A percentile compares a stretch with the other conserved stretches of the same genome.
Conservation (phyloP, 2,888 invertebrate genomes). For the Tethea ocularis region DNA sequence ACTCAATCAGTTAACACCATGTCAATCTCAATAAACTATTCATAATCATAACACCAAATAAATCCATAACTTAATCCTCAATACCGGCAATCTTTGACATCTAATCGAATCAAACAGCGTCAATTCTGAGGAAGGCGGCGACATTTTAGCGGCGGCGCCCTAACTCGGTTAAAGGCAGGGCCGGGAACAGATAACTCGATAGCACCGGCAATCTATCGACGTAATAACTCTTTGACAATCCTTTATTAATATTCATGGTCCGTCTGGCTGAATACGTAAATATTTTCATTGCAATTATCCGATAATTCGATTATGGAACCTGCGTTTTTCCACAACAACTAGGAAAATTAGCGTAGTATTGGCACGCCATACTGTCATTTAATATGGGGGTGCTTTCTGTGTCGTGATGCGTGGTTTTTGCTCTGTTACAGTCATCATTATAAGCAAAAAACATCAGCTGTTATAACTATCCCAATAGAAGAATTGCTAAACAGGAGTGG, state of each 20-base stretch:
- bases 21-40: slow-evolving; percentile 1
- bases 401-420: no score
- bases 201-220: slow-evolving; percentile 47
- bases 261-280: background rate
- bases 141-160: slow-evolving; percentile 27
- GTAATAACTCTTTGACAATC: slow-evolving; percentile 40
- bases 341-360: no score
- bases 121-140: slow-evolving; percentile 13
- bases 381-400: no score
- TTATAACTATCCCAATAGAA: no score
- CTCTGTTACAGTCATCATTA: no score
- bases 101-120: slow-evolving; percentile 10
- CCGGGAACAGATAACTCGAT: slow-evolving; percentile 45
- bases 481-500: no score
- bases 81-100: background rate
- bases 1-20: background rate
- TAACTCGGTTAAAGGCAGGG: slow-evolving; percentile 36
- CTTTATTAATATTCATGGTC: slow-evolving; percentile 34
- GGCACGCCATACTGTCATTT: no score
- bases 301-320: background rate
- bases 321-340: no score
- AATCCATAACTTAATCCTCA: background rate
- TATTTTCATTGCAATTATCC: background rate
- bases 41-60: background rate
- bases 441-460: no score